Conservation (phyloP, 2,797 vertebrate species). For the Myripristis jacobus region DNA sequence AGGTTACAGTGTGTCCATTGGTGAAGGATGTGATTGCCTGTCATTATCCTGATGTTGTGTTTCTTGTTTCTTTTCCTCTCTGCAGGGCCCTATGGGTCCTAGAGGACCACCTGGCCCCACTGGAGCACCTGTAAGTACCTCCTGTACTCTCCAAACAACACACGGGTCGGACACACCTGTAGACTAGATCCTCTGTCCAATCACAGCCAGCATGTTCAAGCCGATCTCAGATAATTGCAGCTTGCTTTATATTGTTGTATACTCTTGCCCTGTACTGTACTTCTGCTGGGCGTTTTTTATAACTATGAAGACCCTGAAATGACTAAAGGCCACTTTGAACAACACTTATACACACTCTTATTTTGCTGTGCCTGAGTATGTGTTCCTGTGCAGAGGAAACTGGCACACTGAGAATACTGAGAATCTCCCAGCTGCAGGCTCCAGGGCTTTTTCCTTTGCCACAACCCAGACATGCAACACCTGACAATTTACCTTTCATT, state of each 20-base stretch:
- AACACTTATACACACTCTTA: constrained; percentile 30
- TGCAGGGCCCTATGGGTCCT: constrained; percentile 96
- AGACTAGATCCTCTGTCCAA: constrained; percentile 25
- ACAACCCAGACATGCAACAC: constrained; percentile 52
- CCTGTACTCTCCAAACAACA: constrained; percentile 22
- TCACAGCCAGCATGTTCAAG: constrained; percentile 34
- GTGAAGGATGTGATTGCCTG: background rate
- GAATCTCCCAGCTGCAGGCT: constrained; percentile 63
- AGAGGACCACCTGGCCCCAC: constrained; percentile 93
- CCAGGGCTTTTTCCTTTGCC: constrained; percentile 61
- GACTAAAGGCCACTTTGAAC: constrained; percentile 7
- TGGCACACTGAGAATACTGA: constrained; percentile 37
- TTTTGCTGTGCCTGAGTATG: constrained; percentile 12
- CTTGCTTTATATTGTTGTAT: constrained; percentile 4
- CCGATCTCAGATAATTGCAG: constrained; percentile 33
- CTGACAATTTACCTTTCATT: constrained; percentile 70
- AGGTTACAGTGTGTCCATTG: constrained; percentile 2
- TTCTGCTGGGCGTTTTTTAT: constrained; percentile 17
- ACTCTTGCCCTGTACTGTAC: constrained; percentile 11
- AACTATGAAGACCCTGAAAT: constrained; percentile 19
- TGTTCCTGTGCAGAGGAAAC: constrained; percentile 35
- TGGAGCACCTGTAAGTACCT: constrained; percentile 92
- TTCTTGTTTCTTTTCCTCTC: constrained; percentile 44
- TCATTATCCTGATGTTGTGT: constrained; percentile 51
- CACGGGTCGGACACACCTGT: constrained; percentile 32